phyloP scores from a whole-genome alignment of 2,888 invertebrate genomes.

The Chrysopilus asiliformis region DNA sequence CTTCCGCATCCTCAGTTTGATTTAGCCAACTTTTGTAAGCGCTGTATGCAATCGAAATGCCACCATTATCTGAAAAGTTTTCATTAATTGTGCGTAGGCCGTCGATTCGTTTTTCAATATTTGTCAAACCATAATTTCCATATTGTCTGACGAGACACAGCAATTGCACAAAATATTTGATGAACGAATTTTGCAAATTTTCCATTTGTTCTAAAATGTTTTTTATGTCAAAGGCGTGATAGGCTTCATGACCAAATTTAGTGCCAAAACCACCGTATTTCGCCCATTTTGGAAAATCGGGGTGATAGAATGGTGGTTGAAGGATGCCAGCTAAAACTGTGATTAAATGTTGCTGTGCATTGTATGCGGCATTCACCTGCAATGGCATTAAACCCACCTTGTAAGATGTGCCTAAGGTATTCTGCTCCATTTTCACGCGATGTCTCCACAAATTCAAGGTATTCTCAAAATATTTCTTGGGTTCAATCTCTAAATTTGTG shows the following conservation, averaged over 20 bases:
- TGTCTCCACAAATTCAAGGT: slow-evolving; percentile 54
- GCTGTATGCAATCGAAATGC: slow-evolving; percentile 72
- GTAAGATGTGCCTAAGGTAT: slow-evolving; percentile 53
- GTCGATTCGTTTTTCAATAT: slow-evolving; percentile 54
- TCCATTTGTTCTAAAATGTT: too few relatives aligned
- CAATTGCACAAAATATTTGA: too few relatives aligned
- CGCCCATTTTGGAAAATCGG: slow-evolving; percentile 55
- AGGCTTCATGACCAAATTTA: slow-evolving; percentile 77
- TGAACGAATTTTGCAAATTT: too few relatives aligned
- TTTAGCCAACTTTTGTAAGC: slow-evolving; percentile 60
- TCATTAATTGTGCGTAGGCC: slow-evolving; percentile 62
- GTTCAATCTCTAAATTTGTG: slow-evolving; percentile 53
- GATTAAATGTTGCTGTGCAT: slow-evolving; percentile 79
- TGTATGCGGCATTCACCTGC: slow-evolving; percentile 83
- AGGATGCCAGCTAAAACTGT: slow-evolving; percentile 83
- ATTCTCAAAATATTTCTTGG: slow-evolving; percentile 61
- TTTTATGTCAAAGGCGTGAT: slow-evolving; percentile 76
- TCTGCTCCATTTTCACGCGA: slow-evolving; percentile 48
- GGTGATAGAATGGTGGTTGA: slow-evolving; percentile 78
- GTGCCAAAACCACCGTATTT: slow-evolving; percentile 77
- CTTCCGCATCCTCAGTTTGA: slow-evolving; percentile 41
- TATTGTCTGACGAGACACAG: slow-evolving; percentile 72
- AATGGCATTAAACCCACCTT: slow-evolving; percentile 64
- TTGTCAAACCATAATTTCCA: slow-evolving; percentile 56
- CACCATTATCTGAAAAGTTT: slow-evolving; percentile 88